Base-by-base conservation (phyloP, 1,140 invertebrate genomes). In the Papilio aristodemus region DNA sequence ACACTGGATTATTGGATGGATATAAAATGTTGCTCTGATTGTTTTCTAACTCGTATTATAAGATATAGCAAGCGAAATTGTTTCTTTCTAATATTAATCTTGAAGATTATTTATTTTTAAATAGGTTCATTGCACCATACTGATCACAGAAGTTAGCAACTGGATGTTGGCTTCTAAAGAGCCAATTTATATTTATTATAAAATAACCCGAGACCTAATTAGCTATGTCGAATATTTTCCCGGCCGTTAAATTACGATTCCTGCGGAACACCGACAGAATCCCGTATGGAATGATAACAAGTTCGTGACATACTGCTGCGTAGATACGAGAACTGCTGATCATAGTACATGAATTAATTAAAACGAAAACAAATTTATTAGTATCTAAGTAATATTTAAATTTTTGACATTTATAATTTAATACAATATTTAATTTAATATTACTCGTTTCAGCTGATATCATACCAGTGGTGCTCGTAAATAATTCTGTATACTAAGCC, bases 221-320 rank as follows among this genome's bases (percentile, higher is more conserved):
- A 50, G 46, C 9, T 22, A 50, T 19, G 17, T 50, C 22, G 46
- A 50, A 50, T 54, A 54, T 54, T 54, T 54, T 19, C 43, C 46
- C 46, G 46, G 46, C 22, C 19, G 46, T 54, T 54, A 54, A 22
- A 54, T 54, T 54, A 54, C 19, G 19, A 54, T 54, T 54, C 46
- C 19, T 54, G 46, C 46, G 46, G 46, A 19, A 22, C 22, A 19
- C 46, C 9, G 46, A 11, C 46, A 19, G 9, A 10, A 22, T 17
- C 6, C 19, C 46, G 19, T 54, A 14, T 19, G 19, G 46, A 25
- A 54, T 54, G 17, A 54, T 19, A 54, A 54, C 46, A 25, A 54
- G 46, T 4, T 22, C 8, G 46, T 25, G 46, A 54, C 46, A 22
- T 19, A 54, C 19, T 1, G 46, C 46, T 10, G 17, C 2, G 0